Conservation (phyloP, 2,888 invertebrate species). For the Dasysyrphus albostriatus region DNA sequence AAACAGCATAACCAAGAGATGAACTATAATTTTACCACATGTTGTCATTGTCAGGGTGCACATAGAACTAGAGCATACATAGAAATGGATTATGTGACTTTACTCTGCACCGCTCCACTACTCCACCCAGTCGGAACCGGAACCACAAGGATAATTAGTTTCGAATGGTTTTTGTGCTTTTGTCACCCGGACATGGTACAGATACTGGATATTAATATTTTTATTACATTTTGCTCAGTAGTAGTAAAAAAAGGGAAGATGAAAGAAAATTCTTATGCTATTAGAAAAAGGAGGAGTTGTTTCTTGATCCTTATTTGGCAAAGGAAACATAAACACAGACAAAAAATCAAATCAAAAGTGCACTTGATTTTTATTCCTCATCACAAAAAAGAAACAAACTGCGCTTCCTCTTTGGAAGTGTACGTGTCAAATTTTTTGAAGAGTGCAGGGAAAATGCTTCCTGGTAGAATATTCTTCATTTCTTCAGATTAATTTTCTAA, state of each 20-base stretch:
- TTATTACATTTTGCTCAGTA: slow-evolving; percentile 41
- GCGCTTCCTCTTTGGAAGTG: slow-evolving; percentile 37
- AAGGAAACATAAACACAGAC: background rate
- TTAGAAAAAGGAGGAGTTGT: slow-evolving; percentile 59
- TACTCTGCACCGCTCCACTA: background rate
- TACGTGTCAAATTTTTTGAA: slow-evolving; percentile 45
- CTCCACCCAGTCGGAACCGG: background rate
- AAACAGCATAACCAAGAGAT: slow-evolving; percentile 33
- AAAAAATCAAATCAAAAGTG: slow-evolving; percentile 33
- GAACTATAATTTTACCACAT: slow-evolving; percentile 40
- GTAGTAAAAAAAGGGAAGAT: background rate
- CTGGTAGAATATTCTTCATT: background rate
- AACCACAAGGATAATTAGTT: slow-evolving; percentile 67
- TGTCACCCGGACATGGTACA: slow-evolving; percentile 59
- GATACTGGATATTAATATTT: slow-evolving; percentile 68
- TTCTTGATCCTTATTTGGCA: background rate
- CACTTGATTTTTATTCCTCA: slow-evolving; percentile 54
- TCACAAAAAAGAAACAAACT: slow-evolving; percentile 23
- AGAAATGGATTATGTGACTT: slow-evolving; percentile 41
- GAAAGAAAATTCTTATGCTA: slow-evolving; percentile 30
- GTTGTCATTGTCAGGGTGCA: slow-evolving; percentile 48
- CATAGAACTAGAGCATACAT: background rate
- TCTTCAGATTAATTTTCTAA: background rate
- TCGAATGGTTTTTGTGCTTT: slow-evolving; percentile 66
- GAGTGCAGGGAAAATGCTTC: slow-evolving; percentile 6